Evolutionary conservation across 2,113 vertebrate genomes (phyloP).

Genomic region (Gracilinanus agilis): DNA sequence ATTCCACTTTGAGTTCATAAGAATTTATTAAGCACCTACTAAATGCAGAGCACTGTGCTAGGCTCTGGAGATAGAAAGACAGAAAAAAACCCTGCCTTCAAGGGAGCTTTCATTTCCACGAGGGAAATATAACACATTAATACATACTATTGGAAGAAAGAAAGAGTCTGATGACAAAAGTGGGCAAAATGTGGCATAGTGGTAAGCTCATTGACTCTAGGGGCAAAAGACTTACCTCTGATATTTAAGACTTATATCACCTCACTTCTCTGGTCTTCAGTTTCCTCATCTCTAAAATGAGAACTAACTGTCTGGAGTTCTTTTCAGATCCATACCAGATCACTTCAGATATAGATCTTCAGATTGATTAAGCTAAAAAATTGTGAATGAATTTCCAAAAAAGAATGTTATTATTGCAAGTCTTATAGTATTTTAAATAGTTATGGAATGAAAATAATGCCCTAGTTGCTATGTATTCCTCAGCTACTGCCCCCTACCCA

Average conservation of each 20-base stretch:
- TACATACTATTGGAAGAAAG: neutral
- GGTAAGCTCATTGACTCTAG: neutral
- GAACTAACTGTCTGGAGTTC: neutral
- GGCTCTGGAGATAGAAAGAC: neutral
- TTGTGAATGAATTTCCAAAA: slow-evolving; percentile 33
- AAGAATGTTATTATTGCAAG: slow-evolving; percentile 53
- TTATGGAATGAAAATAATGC: slow-evolving; percentile 8
- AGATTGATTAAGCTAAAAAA: slow-evolving; percentile 59
- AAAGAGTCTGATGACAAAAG: neutral
- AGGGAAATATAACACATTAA: neutral
- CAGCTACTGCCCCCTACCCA: neutral
- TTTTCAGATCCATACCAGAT: neutral
- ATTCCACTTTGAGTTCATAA: neutral
- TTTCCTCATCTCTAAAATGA: neutral
- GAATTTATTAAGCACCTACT: neutral
- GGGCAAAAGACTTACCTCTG: neutral
- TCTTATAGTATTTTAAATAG: slow-evolving; percentile 42
- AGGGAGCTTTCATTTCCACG: neutral
- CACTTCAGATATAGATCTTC: slow-evolving; percentile 62
- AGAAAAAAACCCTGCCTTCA: neutral
- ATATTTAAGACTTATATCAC: neutral
- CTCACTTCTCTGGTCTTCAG: neutral
- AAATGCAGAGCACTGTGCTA: neutral
- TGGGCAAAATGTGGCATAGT: neutral
- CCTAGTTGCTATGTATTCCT: neutral